Evolutionary conservation across 2,888 invertebrate species (phyloP), one percentile per base, ranked within the genome.

Genomic region (Schizotus pectinicornis): DNA sequence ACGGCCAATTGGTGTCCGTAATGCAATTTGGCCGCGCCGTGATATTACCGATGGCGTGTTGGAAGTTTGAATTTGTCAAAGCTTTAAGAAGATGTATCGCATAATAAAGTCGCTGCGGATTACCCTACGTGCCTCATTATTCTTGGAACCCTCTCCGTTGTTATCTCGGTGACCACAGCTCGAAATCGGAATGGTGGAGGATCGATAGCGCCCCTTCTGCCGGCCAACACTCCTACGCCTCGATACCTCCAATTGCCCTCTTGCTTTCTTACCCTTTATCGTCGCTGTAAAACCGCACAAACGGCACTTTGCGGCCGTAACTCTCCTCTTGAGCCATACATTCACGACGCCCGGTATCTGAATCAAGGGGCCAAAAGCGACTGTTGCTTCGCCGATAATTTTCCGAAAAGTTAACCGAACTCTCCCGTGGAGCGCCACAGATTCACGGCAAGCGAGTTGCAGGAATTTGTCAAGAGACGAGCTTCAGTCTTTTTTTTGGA

Each of bases 111-210:
- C 50, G 37, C 38, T 35, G 43, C 48, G 22, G 48, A 57, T 57
- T 57, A 57, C 39, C 46, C 51, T 39, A 52, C 47, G 36, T 38
- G 30, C 37, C 46, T 57, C 57, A 57, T 57, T 57, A 57, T 57
- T 57, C 57, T 57, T 52, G 47, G 51, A 47, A 9, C 31, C 45
- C 45, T 41, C 41, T 39, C 22, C 35, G 51, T 33, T 46, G 51
- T 52, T 57, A 57, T 57, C 57, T 51, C 56, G 32, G 46, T 57
- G 57, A 57, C 57, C 57, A 57, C 57, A 57, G 57, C 41, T 46
- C 51, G 11, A 42, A 37, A 22, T 46, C 32, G 38, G 22, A 22
- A 22, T 22, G 22, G 22, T 22, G 39, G 51, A 39, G 43, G 48
- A 56, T 56, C 56, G 56, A 56, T 56, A 48, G 48, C 35, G 47